Evolutionary conservation across 2,113 vertebrate genomes (phyloP).

Genomic region (Oceanites oceanicus): DNA sequence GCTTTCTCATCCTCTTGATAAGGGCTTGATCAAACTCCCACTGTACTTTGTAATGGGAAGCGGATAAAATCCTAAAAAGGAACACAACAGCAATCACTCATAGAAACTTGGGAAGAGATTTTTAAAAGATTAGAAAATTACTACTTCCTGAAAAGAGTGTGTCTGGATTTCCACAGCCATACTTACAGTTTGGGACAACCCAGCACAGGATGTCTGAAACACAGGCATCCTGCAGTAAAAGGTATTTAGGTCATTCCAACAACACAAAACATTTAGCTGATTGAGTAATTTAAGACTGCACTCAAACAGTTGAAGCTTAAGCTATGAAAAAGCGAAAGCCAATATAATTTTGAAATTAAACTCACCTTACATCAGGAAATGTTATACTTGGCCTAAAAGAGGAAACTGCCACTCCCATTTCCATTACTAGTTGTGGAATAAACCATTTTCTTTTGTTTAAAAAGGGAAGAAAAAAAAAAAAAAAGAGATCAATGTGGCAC

Average conservation of each 20-base stretch:
- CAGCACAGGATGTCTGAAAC: not conserved
- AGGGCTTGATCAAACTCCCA: not conserved
- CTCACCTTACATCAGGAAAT: not conserved
- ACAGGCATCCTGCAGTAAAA: not conserved
- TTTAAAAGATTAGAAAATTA: not conserved
- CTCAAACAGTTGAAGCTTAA: not conserved
- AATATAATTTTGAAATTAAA: not conserved
- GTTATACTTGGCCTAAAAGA: not conserved
- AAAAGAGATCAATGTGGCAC: not conserved
- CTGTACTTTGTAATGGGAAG: not conserved
- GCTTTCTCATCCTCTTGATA: not conserved
- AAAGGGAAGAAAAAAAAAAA: not conserved
- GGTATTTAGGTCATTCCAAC: not conserved
- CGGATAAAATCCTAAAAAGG: not conserved
- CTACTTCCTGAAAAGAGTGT: not conserved
- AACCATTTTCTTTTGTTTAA: conserved; percentile 24
- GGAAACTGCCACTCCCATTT: conserved; percentile 5
- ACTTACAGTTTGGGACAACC: not conserved
- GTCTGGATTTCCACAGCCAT: not conserved
- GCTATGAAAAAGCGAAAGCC: not conserved
- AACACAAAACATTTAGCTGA: not conserved
- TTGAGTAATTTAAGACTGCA: not conserved
- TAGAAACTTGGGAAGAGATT: not conserved
- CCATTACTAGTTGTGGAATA: not conserved
- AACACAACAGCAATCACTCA: not conserved